A percentile compares a stretch with the other conserved stretches of the same genome.
These are phyloP conservation scores for Luffia ferchaultella DNA, from an alignment of 2,888 invertebrate species.

Conservation along the genomic window DNA sequence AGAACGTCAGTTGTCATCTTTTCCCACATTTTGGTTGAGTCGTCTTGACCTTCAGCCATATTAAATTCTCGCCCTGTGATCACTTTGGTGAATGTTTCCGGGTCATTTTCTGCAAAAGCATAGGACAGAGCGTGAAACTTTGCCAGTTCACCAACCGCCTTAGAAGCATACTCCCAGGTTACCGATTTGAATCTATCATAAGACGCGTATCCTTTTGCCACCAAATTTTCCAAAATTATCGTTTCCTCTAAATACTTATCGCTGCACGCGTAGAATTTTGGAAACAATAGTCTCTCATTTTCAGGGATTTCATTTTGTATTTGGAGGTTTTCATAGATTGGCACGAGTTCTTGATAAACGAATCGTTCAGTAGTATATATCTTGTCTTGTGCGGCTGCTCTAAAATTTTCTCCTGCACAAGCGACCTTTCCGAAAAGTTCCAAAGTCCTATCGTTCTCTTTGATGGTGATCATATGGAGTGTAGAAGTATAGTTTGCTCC, in stretches of 20 bases:
- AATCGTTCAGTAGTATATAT: conserved; percentile 24
- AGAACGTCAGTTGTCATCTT: conserved; percentile 6
- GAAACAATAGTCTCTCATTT: conserved; percentile 22
- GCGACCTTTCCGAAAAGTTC: conserved; percentile 34
- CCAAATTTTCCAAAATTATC: conserved; percentile 32
- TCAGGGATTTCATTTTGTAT: conserved; percentile 20
- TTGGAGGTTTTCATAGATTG: conserved; percentile 20
- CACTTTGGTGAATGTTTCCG: conserved; percentile 14
- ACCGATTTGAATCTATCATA: conserved; percentile 24
- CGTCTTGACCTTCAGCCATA: conserved; percentile 7
- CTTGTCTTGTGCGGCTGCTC: conserved; percentile 16
- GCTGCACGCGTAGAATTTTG: conserved; percentile 26
- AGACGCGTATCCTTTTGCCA: conserved; percentile 22
- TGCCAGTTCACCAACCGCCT: conserved; percentile 27
- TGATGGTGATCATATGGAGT: conserved; percentile 21
- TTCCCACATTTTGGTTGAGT: background rate
- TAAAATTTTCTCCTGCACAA: conserved; percentile 16
- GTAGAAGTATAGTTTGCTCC: conserved; percentile 32
- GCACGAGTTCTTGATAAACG: conserved; percentile 19
- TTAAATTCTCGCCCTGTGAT: conserved; percentile 16
- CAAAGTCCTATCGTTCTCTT: conserved; percentile 16
- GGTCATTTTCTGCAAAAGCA: conserved; percentile 30
- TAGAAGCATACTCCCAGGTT: conserved; percentile 28
- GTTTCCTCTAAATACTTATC: conserved; percentile 23
- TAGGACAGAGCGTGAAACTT: conserved; percentile 41